Conservation (phyloP, 2,113 vertebrate species). For the Scomber colias region DNA sequence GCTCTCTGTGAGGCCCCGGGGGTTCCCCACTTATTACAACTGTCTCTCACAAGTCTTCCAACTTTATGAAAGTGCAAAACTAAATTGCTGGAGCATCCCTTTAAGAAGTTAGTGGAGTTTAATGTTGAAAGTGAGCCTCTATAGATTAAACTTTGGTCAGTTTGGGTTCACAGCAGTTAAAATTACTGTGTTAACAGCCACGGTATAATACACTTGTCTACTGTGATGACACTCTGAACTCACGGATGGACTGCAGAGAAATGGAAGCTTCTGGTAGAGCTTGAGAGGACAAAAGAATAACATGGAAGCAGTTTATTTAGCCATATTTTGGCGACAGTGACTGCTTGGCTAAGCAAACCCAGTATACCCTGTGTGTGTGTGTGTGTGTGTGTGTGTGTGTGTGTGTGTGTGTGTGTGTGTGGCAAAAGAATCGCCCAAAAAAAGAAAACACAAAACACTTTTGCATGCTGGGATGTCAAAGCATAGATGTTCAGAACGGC, state of each 20-base stretch:
- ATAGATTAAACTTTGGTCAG: background rate
- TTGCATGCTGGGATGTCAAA: background rate
- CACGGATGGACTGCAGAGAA: too few relatives aligned
- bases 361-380: background rate
- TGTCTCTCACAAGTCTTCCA: too few relatives aligned
- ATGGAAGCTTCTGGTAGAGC: background rate
- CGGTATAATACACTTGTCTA: background rate
- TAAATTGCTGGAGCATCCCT: too few relatives aligned
- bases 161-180: background rate
- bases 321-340: background rate
- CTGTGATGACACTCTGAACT: background rate
- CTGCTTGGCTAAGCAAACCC: background rate
- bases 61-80: too few relatives aligned
- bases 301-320: background rate
- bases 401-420: too few relatives aligned
- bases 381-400: background rate
- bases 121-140: background rate
- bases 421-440: too few relatives aligned
- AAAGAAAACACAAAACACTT: background rate
- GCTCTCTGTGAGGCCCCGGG: too few relatives aligned
- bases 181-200: background rate
- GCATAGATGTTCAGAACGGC: background rate
- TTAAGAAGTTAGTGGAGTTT: too few relatives aligned
- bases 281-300: background rate
- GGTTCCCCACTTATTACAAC: too few relatives aligned